Conservation (phyloP, 92 coral and sea anemone species). For the Paragorgia papillata region DNA sequence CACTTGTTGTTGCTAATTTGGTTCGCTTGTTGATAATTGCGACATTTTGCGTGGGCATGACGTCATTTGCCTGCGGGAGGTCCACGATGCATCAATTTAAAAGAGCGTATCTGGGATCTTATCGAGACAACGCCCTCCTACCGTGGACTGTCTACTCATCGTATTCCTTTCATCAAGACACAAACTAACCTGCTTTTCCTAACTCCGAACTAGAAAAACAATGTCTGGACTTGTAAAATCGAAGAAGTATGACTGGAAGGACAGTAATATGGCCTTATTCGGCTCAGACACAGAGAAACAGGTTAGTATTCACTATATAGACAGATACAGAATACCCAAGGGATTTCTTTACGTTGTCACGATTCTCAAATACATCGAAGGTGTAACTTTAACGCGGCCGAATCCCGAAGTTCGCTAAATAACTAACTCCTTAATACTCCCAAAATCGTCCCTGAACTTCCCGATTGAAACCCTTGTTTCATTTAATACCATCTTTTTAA, state of each 20-base stretch:
- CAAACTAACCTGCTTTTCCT: neutral
- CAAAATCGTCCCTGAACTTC: too few relatives aligned
- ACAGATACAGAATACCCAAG: too few relatives aligned
- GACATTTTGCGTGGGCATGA: neutral
- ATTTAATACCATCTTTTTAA: too few relatives aligned
- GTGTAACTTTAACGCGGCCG: too few relatives aligned
- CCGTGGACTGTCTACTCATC: neutral
- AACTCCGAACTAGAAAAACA: neutral
- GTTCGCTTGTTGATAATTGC: too few relatives aligned
- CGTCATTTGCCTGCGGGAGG: neutral
- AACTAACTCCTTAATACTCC: too few relatives aligned
- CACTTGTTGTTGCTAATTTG: too few relatives aligned
- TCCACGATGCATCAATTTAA: neutral
- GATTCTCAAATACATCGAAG: too few relatives aligned
- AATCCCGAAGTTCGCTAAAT: too few relatives aligned
- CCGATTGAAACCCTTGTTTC: too few relatives aligned
- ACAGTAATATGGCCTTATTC: constrained; percentile 53
- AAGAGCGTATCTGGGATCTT: neutral
- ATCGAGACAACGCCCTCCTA: neutral
- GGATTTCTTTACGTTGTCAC: too few relatives aligned
- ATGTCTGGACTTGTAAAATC: constrained; percentile 55
- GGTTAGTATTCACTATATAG: constrained; percentile 4
- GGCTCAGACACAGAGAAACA: constrained; percentile 60
- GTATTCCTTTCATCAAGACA: neutral
- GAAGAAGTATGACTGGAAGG: constrained; percentile 63